A percentile compares a stretch with the other conserved stretches of the same genome.
Evolutionary conservation across 2,797 vertebrate species (phyloP).

Genomic region (Chromis chromis): DNA sequence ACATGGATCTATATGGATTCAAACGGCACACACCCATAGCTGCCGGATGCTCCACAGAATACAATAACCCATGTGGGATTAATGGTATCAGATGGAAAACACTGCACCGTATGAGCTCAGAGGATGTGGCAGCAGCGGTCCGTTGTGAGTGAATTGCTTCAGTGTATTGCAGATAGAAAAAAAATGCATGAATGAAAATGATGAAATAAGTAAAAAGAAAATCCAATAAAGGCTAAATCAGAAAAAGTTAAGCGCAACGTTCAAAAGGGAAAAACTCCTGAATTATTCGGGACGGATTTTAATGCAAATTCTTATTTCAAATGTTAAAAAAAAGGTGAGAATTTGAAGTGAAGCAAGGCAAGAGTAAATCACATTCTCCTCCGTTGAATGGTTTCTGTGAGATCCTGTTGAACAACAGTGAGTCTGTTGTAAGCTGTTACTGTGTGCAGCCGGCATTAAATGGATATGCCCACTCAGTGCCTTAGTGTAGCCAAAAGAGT

Average conservation of each 20-base stretch:
- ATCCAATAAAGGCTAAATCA: slow-evolving; percentile 8
- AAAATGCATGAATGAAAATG: slow-evolving; percentile 15
- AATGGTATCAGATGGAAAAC: slow-evolving; percentile 12
- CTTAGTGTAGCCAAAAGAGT: not conserved
- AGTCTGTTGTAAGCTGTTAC: not conserved
- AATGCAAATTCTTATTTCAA: slow-evolving; percentile 12
- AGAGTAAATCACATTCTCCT: not conserved
- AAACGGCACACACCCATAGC: not conserved
- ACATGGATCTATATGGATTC: not conserved
- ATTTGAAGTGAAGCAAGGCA: not conserved
- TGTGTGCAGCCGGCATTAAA: not conserved
- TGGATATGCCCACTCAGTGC: not conserved
- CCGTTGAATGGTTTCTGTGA: not conserved
- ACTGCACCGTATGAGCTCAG: slow-evolving; percentile 5
- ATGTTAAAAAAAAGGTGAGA: not conserved
- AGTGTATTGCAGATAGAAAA: slow-evolving; percentile 22
- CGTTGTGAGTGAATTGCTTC: slow-evolving; percentile 11
- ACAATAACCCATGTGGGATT: slow-evolving; percentile 21
- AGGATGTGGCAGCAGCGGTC: not conserved
- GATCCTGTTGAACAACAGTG: not conserved
- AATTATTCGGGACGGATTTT: not conserved
- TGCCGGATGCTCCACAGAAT: slow-evolving; percentile 9
- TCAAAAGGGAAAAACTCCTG: not conserved
- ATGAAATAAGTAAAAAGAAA: not conserved
- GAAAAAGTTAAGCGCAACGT: not conserved